A percentile compares a stretch with the other conserved stretches of the same genome.
Evolutionary conservation across 2,113 vertebrate genomes (phyloP).

Genomic region (Fregetta grallaria): DNA sequence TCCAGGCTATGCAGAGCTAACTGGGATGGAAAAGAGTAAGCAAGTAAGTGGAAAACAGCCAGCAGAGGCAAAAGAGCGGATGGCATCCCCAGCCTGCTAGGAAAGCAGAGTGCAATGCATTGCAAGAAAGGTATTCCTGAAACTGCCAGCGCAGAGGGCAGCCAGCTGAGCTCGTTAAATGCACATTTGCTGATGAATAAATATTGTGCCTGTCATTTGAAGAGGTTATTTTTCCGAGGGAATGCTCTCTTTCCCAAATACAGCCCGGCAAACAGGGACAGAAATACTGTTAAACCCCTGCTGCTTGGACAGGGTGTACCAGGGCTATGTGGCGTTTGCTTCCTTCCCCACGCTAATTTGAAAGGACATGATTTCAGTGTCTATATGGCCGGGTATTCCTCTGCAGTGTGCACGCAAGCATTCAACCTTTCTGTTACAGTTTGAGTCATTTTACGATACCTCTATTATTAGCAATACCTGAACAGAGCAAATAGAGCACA

Average conservation of each 20-base stretch:
- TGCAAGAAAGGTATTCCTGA: not conserved
- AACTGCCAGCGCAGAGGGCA: not conserved
- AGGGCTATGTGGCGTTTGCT: not conserved
- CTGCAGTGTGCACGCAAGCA: not conserved
- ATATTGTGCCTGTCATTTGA: not conserved
- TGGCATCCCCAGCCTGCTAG: not conserved
- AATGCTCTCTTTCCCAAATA: not conserved
- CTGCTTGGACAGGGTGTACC: not conserved
- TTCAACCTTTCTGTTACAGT: not conserved
- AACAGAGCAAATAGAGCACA: not conserved
- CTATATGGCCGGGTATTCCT: not conserved
- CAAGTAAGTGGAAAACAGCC: conserved; percentile 29
- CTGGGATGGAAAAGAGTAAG: conserved; percentile 47
- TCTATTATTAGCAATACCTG: not conserved
- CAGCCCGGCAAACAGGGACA: not conserved
- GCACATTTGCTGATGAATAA: not conserved
- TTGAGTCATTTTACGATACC: not conserved
- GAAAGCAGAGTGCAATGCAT: not conserved
- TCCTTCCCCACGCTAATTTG: not conserved
- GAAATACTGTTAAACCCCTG: not conserved
- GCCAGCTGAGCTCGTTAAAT: not conserved
- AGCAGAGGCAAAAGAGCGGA: not conserved
- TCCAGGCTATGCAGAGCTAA: conserved; percentile 10
- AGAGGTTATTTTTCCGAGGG: not conserved
- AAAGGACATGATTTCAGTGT: not conserved